Percentiles rank a stretch among this genome's conserved stretches.
These are phyloP conservation scores for Neotragus pygmaeus DNA, from an alignment of 2,113 vertebrate genomes.

Conservation along the genomic window DNA sequence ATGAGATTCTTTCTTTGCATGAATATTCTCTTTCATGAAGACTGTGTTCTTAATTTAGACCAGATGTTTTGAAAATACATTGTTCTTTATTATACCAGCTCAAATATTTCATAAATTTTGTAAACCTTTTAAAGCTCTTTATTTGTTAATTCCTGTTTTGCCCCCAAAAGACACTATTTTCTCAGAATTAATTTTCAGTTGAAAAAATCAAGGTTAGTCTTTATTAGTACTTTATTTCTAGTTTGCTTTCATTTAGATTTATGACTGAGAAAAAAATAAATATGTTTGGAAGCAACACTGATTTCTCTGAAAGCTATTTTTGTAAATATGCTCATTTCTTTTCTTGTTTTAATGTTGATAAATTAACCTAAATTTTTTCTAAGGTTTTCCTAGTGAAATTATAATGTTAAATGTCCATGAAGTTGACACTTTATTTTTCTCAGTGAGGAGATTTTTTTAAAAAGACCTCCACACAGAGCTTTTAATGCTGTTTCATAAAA, in stretches of 20 bases:
- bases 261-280: neutral
- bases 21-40: neutral
- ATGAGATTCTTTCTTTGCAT: slow-evolving; percentile 53
- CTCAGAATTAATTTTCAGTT: slow-evolving; percentile 29
- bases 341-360: neutral
- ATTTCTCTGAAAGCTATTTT: neutral
- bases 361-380: neutral
- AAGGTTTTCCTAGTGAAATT: neutral
- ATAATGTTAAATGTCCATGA: neutral
- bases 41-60: neutral
- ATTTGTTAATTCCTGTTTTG: neutral
- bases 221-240: neutral
- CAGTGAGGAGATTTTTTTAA: neutral
- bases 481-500: neutral
- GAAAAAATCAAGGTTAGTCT: neutral
- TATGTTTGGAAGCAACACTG: neutral
- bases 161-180: neutral
- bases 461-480: neutral
- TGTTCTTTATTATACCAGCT: neutral
- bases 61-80: neutral
- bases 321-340: neutral
- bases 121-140: neutral
- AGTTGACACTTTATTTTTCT: neutral
- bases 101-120: neutral
- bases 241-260: slow-evolving; percentile 13